These are phyloP conservation scores for Acronicta psi DNA, from an alignment of 2,888 invertebrate species.

Conservation along the genomic window DNA sequence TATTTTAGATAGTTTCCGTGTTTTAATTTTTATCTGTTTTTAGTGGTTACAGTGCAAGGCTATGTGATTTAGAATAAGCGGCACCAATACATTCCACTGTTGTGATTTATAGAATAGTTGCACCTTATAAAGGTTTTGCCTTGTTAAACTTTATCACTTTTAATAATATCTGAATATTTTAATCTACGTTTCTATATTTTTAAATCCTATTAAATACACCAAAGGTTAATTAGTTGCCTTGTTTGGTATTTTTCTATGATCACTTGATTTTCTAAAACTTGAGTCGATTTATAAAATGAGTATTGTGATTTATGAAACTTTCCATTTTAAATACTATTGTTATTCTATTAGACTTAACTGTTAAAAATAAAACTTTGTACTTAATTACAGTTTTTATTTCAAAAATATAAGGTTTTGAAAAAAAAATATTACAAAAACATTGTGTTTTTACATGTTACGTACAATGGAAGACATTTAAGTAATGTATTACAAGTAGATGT, in stretches of 20 bases:
- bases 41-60: conserved; percentile 71
- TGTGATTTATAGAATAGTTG: conserved; percentile 82
- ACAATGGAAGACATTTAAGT: conserved; percentile 43
- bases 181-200: conserved; percentile 60
- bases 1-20: conserved; percentile 60
- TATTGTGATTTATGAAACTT: conserved; percentile 59
- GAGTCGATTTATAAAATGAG: conserved; percentile 65
- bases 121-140: conserved; percentile 65
- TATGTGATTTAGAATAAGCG: conserved; percentile 86
- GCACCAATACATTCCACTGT: conserved; percentile 84
- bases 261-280: conserved; percentile 59
- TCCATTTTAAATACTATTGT: conserved; percentile 68
- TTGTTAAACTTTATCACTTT: conserved; percentile 53
- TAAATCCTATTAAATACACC: conserved; percentile 62
- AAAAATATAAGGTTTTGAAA: conserved; percentile 23
- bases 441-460: conserved; percentile 10
- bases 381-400: conserved; percentile 47
- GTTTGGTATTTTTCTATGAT: conserved; percentile 51
- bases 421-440: conserved; percentile 17
- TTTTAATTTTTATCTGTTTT: conserved; percentile 64
- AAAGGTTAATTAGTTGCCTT: conserved; percentile 64
- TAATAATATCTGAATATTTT: conserved; percentile 55
- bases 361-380: conserved; percentile 78
- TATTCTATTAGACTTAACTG: conserved; percentile 72
- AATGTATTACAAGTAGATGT: conserved; percentile 4